Evolutionary conservation across 1,140 invertebrate species (phyloP), one percentile per base, ranked within the genome.

Genomic region (Plutomurus gul): DNA sequence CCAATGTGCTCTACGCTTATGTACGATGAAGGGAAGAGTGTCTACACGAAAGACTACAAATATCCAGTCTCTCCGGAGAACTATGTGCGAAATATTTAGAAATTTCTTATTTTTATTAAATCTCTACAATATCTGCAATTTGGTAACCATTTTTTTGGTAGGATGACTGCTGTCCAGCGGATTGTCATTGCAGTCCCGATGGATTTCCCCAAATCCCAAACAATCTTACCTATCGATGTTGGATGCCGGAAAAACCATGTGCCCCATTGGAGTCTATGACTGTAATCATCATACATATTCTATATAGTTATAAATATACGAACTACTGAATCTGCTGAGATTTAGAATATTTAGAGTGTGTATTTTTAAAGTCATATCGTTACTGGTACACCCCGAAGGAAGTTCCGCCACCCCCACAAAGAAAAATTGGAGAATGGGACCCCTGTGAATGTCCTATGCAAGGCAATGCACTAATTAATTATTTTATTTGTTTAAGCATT

Each of bases 111-210:
- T 36, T 22, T n/a, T 22, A 4, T 25, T 75, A 20, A 4, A 22
- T 75, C 18, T 6, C 5, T 56, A 16, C 11, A 51, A 18, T 37
- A 18, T n/a, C 5, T 18, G 20, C 4, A 11, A 60, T 60, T 30
- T 60, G 18, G 20, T 25, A 10, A 56, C 10, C 22, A 16, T 8
- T 20, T n/a, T 4, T 70, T 6, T 70, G 25, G 16, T 22, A 75
- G 75, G 77, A 82, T 22, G 81, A 79, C 39, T 82, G 81, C 40
- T 82, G 81, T 43, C 25, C 49, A 20, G 22, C 81, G 11, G 33
- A 43, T 22, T 82, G 81, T 46, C 75, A 25, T 4, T 82, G 81
- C 37, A 20, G 16, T 10, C n/a, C n/a, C n/a, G 47, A 74, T 16
- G 39, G 25, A 25, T 71, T 79, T 20, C 77, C 78, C 3, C 36